A percentile compares a stretch with the other conserved stretches of the same genome.
Conservation (phyloP, 2,797 vertebrate genomes). For the Triplophysa yarkandensis region DNA sequence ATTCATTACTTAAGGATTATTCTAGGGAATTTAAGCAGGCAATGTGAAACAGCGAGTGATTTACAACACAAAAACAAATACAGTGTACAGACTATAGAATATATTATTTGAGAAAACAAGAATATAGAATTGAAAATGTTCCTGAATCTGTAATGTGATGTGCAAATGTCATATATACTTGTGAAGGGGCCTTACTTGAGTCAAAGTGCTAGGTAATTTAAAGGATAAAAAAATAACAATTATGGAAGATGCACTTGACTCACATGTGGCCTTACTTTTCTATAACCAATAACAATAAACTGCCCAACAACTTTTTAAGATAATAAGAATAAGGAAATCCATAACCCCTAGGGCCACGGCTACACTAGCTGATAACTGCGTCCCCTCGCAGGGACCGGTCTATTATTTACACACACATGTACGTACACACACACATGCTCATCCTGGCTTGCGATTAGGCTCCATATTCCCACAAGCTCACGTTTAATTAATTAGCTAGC, state of each 20-base stretch:
- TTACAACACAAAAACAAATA: too few species aligned
- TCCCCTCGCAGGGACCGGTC: constrained; percentile 31
- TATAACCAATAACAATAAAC: background rate
- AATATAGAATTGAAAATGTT: too few species aligned
- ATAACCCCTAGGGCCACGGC: background rate
- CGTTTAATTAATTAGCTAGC: constrained; percentile 77
- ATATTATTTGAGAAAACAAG: too few species aligned
- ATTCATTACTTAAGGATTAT: background rate
- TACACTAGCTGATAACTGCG: constrained; percentile 28
- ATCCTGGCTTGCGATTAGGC: constrained; percentile 61
- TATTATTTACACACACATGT: constrained; percentile 46
- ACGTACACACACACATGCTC: constrained; percentile 54
- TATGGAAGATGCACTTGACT: background rate
- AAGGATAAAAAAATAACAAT: too few species aligned
- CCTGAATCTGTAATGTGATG: too few species aligned
- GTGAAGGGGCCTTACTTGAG: too few species aligned
- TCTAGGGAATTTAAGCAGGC: background rate
- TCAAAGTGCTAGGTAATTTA: too few species aligned
- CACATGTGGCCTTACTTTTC: background rate
- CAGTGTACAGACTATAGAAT: too few species aligned
- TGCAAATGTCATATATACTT: too few species aligned
- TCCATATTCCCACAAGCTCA: constrained; percentile 71
- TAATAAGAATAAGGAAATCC: constrained; percentile 27
- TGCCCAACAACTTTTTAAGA: background rate
- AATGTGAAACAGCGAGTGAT: too few species aligned